Evolutionary conservation across 2,888 invertebrate genomes (phyloP), one percentile per base, ranked within the genome.

Genomic region (Nomada hirtipes): DNA sequence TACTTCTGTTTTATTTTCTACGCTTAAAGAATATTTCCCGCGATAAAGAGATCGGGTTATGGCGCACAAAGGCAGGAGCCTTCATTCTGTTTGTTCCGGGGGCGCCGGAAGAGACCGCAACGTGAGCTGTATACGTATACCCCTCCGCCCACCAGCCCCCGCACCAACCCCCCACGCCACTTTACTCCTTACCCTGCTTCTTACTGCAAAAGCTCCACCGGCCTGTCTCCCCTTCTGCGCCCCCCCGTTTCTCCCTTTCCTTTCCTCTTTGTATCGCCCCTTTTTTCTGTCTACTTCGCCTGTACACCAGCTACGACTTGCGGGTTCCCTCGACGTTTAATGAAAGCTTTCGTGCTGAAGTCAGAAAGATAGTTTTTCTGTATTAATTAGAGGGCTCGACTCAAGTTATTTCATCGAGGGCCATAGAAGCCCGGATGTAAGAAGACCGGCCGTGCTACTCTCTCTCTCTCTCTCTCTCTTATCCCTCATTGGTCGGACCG

Each of bases 1-100:
- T 86, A 88, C 89, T 89, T 89, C 91, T 88, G 88, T 91, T 90
- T 91, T 90, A 90, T 91, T 91, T 90, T 88, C 89, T 86, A 89
- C 91, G 89, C 88, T 91, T 89, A 88, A 88, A 89, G 90, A 90
- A 91, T 90, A 91, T 90, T 90, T 89, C 82, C 89, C 85, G 90
- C 88, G 89, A 90, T 91, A 89, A 91, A 89, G 90, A 90, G 88
- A 91, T 90, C 88, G 88, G 87, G 87, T 91, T 89, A 87, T 89
- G 86, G 85, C 84, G 83, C 85, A 87, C 86, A 90, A 88, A 87
- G 86, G 82, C 84, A 64, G 82, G 80, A 79, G 89, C 88, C 89
- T 88, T 89, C 89, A 87, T 85, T 90, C 88, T 90, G 88, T 90
- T 90, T 89, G 89, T 90, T 88, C 89, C 89, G 85, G 87, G 76